Base-by-base conservation (phyloP, 2,888 invertebrate species). In the Chironomus riparius region DNA sequence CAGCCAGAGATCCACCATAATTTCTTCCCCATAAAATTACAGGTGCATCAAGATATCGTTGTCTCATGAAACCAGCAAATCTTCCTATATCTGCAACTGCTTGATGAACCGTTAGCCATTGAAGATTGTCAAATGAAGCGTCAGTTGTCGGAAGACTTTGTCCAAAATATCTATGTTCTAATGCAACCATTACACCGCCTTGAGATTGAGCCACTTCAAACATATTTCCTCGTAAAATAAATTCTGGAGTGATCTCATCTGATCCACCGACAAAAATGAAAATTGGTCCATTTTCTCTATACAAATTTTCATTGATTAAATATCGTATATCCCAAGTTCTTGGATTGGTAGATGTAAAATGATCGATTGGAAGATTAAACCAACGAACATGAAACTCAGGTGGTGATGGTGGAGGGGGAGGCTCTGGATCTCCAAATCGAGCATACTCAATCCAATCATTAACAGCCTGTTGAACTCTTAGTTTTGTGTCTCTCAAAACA, bases 61-160 rank as follows among this genome's bases (percentile, higher is more conserved):
- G 38, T n/a, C 69, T 71, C 15, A 72, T 24, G 15, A 65, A 68
- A 13, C 10, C 24, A 4, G 76, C 71, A 38, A 77, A 77, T 18
- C 61, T 48, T 47, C 71, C 77, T 5, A 77, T 68, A 76, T 77
- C 77, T 28, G 73, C 76, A 5, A 76, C 13, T 7, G 50, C 48
- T 69, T 77, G 77, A 47, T 77, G 68, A 12, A 77, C 62, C 10
- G 61, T 77, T 4, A 77, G 24, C 24, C 50, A 77, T 62, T n/a
- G 12, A n/a, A 77, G 12, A 72, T 76, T 77, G 15, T 73, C 65
- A 18, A 75, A 47, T 47, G 76, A 75, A 1, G 74, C 28, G 28
- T 77, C 72, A 47, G 10, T 21, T 12, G 76, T 76, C 38, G 77
- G 75, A 48, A 15, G 15, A 76, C 74, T 77, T 24, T 69, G 38